Base-by-base conservation (phyloP, 2,888 invertebrate genomes). In the Ceramica pisi region DNA sequence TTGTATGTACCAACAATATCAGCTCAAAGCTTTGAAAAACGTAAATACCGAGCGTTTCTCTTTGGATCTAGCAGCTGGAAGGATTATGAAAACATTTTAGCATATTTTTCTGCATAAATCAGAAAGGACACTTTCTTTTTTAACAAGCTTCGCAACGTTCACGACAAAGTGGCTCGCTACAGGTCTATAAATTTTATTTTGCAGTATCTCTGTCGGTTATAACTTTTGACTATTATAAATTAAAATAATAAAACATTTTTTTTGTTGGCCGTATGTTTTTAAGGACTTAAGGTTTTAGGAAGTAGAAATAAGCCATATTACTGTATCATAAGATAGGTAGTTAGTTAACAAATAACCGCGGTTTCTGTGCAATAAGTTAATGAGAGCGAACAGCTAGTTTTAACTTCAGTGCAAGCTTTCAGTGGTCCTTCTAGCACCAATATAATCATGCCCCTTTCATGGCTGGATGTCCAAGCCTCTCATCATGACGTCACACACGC, bases 401-500 rank as follows among this genome's bases (percentile, higher is more conserved):
- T 10, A 23, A 51, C 31, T 14, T n/a, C 3, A n/a, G 44, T 46
- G 0, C 41, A 9, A 35, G 16, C 8, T 46, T 23, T 55, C 9
- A 46, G 14, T 21, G 7, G 9, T 14, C 1, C 46, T 56, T n/a
- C 57, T 16, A 26, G 19, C 44, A 8, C 3, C 21, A 21, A 23
- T 14, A 10, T 12, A 23, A 2, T 46, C 16, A 1, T 55, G 2
- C 1, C 23, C 6, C 6, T 12, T 12, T 23, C 44, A 14, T 19
- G 16, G 23, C 41, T 16, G 41, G 41, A 19, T 19, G n/a, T 35
- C 16, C 23, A 26, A 19, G 41, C 41, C 48, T 16, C 2, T 31
- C 26, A 57, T 41, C 14, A 51, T 59, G 51, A 46, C 51, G 59
- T 74, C 46, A 72, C 57, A 14, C 26, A 50, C n/a, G 10, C 26